Base-by-base conservation (phyloP, 2,797 vertebrate species). In the Brotula barbata region DNA sequence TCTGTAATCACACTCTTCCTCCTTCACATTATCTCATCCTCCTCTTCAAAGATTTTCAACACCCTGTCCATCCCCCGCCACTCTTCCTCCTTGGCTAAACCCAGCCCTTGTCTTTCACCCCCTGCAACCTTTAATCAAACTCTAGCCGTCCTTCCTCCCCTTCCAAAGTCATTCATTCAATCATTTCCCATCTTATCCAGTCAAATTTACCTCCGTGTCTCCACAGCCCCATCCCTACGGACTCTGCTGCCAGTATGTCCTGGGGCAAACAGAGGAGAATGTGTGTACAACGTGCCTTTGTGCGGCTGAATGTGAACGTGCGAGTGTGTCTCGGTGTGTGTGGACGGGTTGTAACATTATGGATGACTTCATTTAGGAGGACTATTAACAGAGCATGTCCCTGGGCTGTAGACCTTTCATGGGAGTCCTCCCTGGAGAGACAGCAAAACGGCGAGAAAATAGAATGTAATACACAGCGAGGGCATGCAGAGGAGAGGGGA, bases 351-450 rank as follows among this genome's bases (percentile, higher is more conserved):
- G 63, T 58, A 76, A 71, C 82, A 85, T 89, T 88, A 90, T 90
- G 75, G 85, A 89, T 88, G 82, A 75, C 82, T 89, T 90, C 81
- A 87, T 89, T 89, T 86, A 84, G 59, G 60, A 69, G 75, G 76
- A 67, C 85, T 89, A 90, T 88, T 88, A 91, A 88, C 74, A 75
- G 77, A 82, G 77, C 75, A 81, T 85, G 78, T 85, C 87, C 81
- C 87, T 71, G 64, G 82, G 83, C 82, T 78, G 72, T 16, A 59
- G 69, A 75, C 82, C 75, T 84, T 87, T 86, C 75, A 83, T 84
- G 73, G 6, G 49, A 63, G 59, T 66, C 45, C 46, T 73, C 80
- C 80, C 67, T 4, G 23, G 73, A 66, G 83, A 89, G 47, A 70
- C 53, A 22, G 71, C 54, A 56, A 68, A 64, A 36, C 44, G 23